Percentiles rank a stretch among this genome's conserved stretches.
phyloP scores from a whole-genome alignment of 2,888 invertebrate species.

The Venusia cambrica region DNA sequence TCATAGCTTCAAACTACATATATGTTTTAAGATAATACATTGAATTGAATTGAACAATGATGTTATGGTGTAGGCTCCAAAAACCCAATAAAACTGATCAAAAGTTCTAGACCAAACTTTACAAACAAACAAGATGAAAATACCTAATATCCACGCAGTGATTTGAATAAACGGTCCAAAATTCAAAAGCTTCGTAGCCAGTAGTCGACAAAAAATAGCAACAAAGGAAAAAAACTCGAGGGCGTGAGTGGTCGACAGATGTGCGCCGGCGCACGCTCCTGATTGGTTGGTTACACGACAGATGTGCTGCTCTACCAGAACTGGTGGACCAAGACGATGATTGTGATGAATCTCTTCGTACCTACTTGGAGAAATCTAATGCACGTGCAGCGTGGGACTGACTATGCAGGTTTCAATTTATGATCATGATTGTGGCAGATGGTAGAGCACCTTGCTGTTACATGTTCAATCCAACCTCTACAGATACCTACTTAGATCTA shows the following conservation, averaged over 20 bases:
- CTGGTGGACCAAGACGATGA: conserved; percentile 25
- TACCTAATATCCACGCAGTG: conserved; percentile 6
- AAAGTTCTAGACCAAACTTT: too few relatives aligned
- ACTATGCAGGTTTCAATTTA: conserved; percentile 2
- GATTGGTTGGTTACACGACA: conserved; percentile 61
- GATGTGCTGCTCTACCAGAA: conserved; percentile 53
- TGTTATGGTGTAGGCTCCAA: too few relatives aligned
- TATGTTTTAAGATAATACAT: too few relatives aligned
- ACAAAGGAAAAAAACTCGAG: conserved; percentile 56
- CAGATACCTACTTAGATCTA: too few relatives aligned
- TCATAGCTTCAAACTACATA: too few relatives aligned
- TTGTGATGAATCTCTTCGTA: conserved; percentile 18
- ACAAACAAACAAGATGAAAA: neutral
- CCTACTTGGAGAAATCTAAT: conserved; percentile 21
- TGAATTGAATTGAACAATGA: too few relatives aligned
- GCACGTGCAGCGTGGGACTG: conserved; percentile 1
- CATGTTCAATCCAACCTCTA: neutral
- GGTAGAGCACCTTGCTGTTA: neutral
- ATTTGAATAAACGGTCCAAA: conserved; percentile 33
- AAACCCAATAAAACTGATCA: too few relatives aligned
- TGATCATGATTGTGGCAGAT: neutral
- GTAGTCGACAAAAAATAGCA: conserved; percentile 55
- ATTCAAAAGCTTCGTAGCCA: conserved; percentile 30
- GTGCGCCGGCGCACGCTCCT: conserved; percentile 55
- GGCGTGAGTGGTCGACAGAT: conserved; percentile 60